Percentiles rank a stretch among this genome's conserved stretches.
Conservation (phyloP, 2,113 vertebrate genomes). For the Zonotrichia leucophrys region DNA sequence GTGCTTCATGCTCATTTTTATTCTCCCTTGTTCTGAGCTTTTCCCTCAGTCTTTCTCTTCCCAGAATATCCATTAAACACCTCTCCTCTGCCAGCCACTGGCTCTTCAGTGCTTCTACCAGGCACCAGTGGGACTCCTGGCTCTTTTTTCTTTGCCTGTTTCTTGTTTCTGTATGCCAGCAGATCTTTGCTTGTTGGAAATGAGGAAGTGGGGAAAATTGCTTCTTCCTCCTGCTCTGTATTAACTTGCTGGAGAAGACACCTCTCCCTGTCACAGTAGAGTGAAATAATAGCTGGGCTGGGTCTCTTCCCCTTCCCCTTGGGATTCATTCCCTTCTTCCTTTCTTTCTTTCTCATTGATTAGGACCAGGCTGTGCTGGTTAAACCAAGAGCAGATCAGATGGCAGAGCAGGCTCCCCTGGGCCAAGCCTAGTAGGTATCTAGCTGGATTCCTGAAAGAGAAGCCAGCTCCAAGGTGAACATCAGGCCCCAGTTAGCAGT, state of each 20-base stretch:
- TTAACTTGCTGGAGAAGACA: slow-evolving; percentile 17
- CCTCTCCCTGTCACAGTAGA: background rate
- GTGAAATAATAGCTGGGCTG: background rate
- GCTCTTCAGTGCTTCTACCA: background rate
- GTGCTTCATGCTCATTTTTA: background rate
- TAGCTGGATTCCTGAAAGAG: background rate
- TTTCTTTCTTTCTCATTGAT: background rate
- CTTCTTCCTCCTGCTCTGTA: background rate
- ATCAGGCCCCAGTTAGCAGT: background rate
- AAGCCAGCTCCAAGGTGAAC: slow-evolving; percentile 16
- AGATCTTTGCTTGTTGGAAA: background rate
- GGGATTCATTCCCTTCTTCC: background rate
- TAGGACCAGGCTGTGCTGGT: background rate
- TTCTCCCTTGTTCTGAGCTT: slow-evolving; percentile 35
- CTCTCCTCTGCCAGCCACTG: slow-evolving; percentile 10
- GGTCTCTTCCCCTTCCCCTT: background rate
- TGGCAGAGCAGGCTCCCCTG: background rate
- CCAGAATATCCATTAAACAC: slow-evolving; percentile 45
- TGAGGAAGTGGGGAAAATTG: slow-evolving; percentile 24
- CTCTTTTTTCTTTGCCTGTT: slow-evolving; percentile 2
- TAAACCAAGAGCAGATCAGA: background rate
- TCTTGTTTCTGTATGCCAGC: slow-evolving; percentile 1
- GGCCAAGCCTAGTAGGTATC: background rate
- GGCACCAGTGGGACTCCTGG: slow-evolving; percentile 5
- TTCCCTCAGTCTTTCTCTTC: slow-evolving; percentile 34